phyloP scores from a whole-genome alignment of 2,113 vertebrate genomes.

The Pogona vitticeps region DNA sequence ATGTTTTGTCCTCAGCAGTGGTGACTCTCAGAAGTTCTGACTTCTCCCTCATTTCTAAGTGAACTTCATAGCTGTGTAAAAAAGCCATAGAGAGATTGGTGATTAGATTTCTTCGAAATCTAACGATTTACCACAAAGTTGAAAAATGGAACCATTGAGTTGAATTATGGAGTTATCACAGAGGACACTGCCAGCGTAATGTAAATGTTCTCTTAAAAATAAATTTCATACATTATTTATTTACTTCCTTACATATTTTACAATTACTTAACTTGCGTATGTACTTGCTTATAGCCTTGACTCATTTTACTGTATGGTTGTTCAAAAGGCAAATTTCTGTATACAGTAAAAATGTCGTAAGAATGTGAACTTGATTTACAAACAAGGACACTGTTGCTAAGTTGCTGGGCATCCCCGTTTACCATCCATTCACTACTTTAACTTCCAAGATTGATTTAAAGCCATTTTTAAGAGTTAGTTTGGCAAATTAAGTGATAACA shows the following conservation, averaged over 20 bases:
- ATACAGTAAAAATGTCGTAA: not conserved
- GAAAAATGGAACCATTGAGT: not conserved
- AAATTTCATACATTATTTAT: not conserved
- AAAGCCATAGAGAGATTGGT: no score
- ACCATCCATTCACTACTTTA: not conserved
- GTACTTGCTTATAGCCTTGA: no score
- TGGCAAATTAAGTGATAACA: not conserved
- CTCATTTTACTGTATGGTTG: no score
- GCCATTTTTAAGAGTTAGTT: not conserved
- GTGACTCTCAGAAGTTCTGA: not conserved
- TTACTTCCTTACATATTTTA: not conserved
- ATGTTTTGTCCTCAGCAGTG: not conserved
- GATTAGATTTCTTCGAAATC: no score
- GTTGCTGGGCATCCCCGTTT: no score
- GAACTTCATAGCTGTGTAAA: not conserved
- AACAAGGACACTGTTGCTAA: not conserved
- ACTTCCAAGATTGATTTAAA: not conserved
- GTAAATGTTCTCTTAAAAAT: not conserved
- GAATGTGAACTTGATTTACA: not conserved
- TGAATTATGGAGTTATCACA: not conserved
- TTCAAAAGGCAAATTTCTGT: no score
- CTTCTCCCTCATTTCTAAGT: not conserved
- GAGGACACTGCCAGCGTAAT: not conserved
- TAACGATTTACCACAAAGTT: no score
- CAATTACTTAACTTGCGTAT: no score